Conservation (phyloP, 2,888 invertebrate genomes). For the Willowsia nigromaculata region DNA sequence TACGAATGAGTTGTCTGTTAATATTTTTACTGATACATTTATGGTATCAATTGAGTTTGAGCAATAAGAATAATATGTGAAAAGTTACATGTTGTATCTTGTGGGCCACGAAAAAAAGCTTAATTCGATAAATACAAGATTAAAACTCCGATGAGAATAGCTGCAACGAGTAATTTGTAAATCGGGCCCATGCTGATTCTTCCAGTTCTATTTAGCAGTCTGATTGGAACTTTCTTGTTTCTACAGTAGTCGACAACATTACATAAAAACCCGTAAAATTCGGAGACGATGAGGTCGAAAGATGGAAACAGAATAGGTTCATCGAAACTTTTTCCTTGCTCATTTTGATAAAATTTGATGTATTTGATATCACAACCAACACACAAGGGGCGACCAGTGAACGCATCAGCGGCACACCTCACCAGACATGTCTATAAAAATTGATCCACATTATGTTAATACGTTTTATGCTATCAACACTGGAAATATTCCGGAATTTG, state of each 20-base stretch:
- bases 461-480: no score
- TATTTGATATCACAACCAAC: slow-evolving; percentile 72
- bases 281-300: slow-evolving; percentile 66
- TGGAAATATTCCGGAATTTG: not conserved
- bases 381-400: slow-evolving; percentile 71
- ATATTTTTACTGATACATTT: not conserved
- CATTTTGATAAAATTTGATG: slow-evolving; percentile 73
- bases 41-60: not conserved
- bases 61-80: not conserved
- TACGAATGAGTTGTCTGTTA: not conserved
- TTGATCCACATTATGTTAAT: not conserved
- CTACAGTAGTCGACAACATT: slow-evolving; percentile 70
- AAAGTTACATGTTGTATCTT: not conserved
- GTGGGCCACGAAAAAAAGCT: not conserved
- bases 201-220: slow-evolving; percentile 53
- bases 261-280: slow-evolving; percentile 69
- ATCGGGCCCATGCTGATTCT: slow-evolving; percentile 70
- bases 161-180: slow-evolving; percentile 69
- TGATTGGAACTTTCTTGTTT: slow-evolving; percentile 63
- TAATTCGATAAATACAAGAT: slow-evolving; percentile 67
- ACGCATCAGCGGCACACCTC: slow-evolving; percentile 70
- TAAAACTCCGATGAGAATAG: slow-evolving; percentile 69
- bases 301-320: slow-evolving; percentile 66
- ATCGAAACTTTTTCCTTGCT: slow-evolving; percentile 69
- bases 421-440: slow-evolving; percentile 70